Base-by-base conservation (phyloP, 1,140 invertebrate species). In the Gonioctena quinquepunctata region DNA sequence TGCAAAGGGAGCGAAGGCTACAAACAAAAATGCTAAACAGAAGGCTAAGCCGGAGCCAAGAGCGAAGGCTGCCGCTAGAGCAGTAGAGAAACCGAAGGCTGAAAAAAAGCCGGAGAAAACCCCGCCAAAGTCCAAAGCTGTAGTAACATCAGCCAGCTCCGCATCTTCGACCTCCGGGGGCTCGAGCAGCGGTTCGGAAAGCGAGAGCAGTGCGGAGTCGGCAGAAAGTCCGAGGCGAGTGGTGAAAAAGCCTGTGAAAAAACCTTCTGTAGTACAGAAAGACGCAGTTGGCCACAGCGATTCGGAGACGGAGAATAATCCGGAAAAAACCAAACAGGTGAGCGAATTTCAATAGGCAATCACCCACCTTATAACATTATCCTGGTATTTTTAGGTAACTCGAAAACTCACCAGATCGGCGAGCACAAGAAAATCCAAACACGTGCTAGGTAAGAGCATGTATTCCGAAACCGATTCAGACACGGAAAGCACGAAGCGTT, bases 391-490 rank as follows among this genome's bases (percentile, higher is more conserved):
- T n/a, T n/a, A n/a, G n/a, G 82, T 85, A 5, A 84, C 83, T 48
- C 77, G 87, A 42, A 88, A 88, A 75, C 78, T 86, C 7, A 88
- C 87, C 0, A 79, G 87, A 28, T 88, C 87, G 2, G 80, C 86
- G 0, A 88, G 84, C 73, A 85, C 85, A 23, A 71, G 87, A n/a
- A 85, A 87, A 65, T 86, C 86, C 2, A 87, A 87, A 69, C 86
- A 88, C 76, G 83, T 87, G 1, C 70, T 84, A 4, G 86, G 86
- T 4, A 85, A 83, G 73, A 80, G 76, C 23, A 80, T 80, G 5
- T 84, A 82, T 69, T 83, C 76, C 19, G 86, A 88, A 56, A 84
- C 84, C 2, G 86, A 88, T 54, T 83, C 84, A 1, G 85, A 86
- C 54, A 80, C 81, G 0, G 83, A 83, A 66, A 85, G 83, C 64